Evolutionary conservation across 1,140 invertebrate species (phyloP).

Genomic region (Lordiphosa clarofinis): DNA sequence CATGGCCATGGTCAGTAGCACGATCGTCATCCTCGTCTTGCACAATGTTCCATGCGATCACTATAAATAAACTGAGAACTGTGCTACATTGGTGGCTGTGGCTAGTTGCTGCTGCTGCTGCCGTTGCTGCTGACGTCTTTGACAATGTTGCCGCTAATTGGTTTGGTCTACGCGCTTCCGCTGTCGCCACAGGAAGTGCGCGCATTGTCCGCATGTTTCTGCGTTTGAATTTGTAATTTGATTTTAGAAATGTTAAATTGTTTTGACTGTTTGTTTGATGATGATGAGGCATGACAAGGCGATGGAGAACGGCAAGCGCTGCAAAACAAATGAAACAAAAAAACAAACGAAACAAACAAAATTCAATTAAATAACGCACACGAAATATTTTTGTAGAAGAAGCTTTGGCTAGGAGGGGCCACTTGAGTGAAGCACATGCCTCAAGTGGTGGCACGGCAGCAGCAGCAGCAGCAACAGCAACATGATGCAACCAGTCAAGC

Average conservation of each 20-base stretch:
- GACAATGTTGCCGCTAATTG: constrained; percentile 68
- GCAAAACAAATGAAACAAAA: constrained; percentile 27
- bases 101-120: constrained; percentile 36
- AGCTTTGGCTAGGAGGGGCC: constrained; percentile 7
- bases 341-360: constrained; percentile 8
- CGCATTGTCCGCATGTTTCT: constrained; percentile 53
- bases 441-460: constrained; percentile 28
- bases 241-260: constrained; percentile 78
- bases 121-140: constrained; percentile 40
- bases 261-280: constrained; percentile 61
- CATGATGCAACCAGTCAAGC: constrained; percentile 67
- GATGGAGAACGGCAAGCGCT: constrained; percentile 24
- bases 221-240: constrained; percentile 79
- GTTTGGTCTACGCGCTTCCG: constrained; percentile 51
- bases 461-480: constrained; percentile 33
- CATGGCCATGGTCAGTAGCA: constrained; percentile 43
- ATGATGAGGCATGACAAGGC: constrained; percentile 58
- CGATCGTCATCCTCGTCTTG: constrained; percentile 36
- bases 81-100: constrained; percentile 57
- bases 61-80: constrained; percentile 75
- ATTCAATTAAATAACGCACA: constrained; percentile 53
- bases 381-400: constrained; percentile 9
- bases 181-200: constrained; percentile 52
- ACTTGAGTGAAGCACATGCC: constrained; percentile 52
- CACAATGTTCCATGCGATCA: constrained; percentile 66